Conservation (phyloP, 1,140 invertebrate species). For the Bilobella aurantiaca region DNA sequence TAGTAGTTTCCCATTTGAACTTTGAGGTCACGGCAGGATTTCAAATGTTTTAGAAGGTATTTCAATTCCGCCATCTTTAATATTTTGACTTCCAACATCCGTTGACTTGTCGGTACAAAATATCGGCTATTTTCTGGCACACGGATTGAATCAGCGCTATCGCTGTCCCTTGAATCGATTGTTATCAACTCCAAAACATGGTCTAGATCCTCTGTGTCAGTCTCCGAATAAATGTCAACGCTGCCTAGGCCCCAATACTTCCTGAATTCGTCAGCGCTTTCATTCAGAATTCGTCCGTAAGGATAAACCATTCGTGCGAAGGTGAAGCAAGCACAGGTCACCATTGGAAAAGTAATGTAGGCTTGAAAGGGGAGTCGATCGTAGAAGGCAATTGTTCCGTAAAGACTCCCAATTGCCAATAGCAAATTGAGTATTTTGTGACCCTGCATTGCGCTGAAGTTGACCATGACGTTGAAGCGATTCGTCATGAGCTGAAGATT, state of each 20-base stretch:
- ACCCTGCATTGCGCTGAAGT: neutral
- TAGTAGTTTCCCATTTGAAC: neutral
- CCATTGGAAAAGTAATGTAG: neutral
- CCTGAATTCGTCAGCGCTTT: neutral
- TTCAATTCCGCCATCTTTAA: neutral
- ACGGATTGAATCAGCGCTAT: too few relatives aligned
- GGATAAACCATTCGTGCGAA: neutral
- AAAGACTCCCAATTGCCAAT: neutral
- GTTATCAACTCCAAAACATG: too few relatives aligned
- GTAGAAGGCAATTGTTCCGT: neutral
- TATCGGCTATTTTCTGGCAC: too few relatives aligned
- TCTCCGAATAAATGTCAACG: neutral
- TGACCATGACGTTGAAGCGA: neutral
- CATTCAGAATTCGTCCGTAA: neutral
- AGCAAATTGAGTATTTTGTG: neutral
- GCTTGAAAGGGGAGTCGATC: neutral
- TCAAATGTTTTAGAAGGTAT: neutral
- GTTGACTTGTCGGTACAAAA: neutral
- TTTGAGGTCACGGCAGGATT: neutral
- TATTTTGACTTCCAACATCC: neutral
- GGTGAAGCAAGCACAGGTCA: neutral
- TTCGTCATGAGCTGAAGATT: neutral
- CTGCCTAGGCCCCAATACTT: neutral
- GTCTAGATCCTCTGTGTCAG: neutral
- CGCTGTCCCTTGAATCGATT: too few relatives aligned